Percentiles rank a stretch among this genome's conserved stretches.
phyloP scores from a whole-genome alignment of 2,888 invertebrate genomes.

The Apeira syringaria region DNA sequence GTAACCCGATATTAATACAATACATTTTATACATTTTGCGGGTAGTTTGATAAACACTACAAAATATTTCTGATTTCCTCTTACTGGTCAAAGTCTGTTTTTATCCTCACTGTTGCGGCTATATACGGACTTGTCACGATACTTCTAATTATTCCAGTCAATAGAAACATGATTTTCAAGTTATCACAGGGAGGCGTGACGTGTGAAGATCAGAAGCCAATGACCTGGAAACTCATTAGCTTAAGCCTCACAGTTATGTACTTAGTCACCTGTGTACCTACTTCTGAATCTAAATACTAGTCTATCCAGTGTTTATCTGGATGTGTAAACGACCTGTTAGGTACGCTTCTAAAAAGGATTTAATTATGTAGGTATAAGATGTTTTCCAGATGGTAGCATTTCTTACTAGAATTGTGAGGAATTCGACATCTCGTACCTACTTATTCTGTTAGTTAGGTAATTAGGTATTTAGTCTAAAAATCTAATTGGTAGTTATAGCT shows the following conservation, averaged over 20 bases:
- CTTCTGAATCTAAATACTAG: slow-evolving; percentile 3
- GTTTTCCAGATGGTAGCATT: no score
- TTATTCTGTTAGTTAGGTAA: no score
- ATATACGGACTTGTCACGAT: not conserved
- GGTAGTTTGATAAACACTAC: no score
- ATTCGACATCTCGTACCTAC: no score
- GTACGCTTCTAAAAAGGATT: no score
- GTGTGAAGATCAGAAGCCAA: slow-evolving; percentile 27
- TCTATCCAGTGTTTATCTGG: slow-evolving; percentile 9
- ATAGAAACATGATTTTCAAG: slow-evolving; percentile 33
- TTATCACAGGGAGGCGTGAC: slow-evolving; percentile 19
- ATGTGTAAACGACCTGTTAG: slow-evolving; percentile 11
- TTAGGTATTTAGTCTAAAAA: no score
- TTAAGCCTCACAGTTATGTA: slow-evolving; percentile 9
- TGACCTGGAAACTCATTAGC: slow-evolving; percentile 29
- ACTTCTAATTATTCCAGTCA: slow-evolving; percentile 29
- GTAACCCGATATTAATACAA: no score
- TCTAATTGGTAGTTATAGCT: no score
- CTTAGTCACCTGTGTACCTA: not conserved
- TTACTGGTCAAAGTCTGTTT: not conserved
- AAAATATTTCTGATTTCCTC: no score
- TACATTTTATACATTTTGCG: no score
- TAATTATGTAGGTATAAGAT: no score
- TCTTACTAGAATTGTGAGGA: no score
- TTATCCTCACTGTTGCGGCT: slow-evolving; percentile 10